Evolutionary conservation across 1,140 invertebrate species (phyloP), one percentile per base, ranked within the genome.

Genomic region (Zelostemma sp.): DNA sequence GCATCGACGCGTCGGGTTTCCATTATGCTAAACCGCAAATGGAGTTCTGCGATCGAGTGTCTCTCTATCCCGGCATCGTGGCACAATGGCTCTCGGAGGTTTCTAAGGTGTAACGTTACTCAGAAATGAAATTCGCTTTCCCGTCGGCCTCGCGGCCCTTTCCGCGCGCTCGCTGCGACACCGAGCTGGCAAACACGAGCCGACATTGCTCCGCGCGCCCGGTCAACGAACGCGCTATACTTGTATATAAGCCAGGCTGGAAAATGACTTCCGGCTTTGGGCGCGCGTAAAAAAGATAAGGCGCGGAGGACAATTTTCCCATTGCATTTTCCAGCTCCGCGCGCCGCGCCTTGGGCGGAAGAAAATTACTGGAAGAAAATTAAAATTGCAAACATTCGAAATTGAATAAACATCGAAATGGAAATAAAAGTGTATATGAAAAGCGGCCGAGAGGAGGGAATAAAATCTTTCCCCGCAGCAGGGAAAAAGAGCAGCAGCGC

Each of bases 1-100:
- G 74, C 72, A 61, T 69, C 53, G 73, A 72, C 77, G 82, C 80
- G 79, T 85, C 81, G 76, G 78, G 80, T 85, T 85, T 81, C 83
- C 82, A 85, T 85, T 85, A 85, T 85, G 83, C 82, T 83, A 85
- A 85, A 85, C 83, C 83, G 81, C 82, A 85, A 85, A 85, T 85
- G 84, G 83, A 85, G 82, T 85, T 82, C 80, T 82, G 80, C 82
- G 80, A 85, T 85, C 84, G 80, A 83, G 83, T 85, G 79, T 85
- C 83, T 82, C 76, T 77, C 69, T 68, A 67, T 68, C 63, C 72
- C 64, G 57, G 68, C 62, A 31, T 56, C 58, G 75, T 57, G 58
- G 62, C 72, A 79, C 80, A 81, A 82, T 81, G 76, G 77, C n/a
- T 77, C 70, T 68, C 67, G 63, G 65, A 75, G 76, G 79, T 78